Evolutionary conservation across 2,888 invertebrate species (phyloP).

Genomic region (Schrankia costaestrigalis): DNA sequence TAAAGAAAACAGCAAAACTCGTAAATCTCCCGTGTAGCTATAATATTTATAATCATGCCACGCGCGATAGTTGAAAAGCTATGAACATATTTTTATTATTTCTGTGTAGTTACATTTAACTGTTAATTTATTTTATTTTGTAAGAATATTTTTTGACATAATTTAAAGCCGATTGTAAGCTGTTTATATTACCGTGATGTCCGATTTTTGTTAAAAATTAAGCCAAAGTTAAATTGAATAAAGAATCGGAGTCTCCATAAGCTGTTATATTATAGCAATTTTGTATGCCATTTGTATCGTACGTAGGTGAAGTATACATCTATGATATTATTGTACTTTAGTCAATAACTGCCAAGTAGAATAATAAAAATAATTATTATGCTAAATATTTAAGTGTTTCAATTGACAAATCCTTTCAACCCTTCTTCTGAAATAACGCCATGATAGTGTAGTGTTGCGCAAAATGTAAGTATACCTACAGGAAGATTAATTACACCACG

Average conservation of each 20-base stretch:
- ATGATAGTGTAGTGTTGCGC: too few species aligned
- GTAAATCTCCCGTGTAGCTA: too few species aligned
- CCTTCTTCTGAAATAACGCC: background rate
- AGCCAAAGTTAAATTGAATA: conserved; percentile 58
- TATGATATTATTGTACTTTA: conserved; percentile 55
- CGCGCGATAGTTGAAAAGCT: too few species aligned
- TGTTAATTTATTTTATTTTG: too few species aligned
- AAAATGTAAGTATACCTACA: too few species aligned
- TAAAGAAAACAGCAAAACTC: too few species aligned
- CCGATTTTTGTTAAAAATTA: conserved; percentile 45
- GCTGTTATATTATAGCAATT: conserved; percentile 51
- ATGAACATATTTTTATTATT: too few species aligned
- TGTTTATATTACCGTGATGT: conserved; percentile 25
- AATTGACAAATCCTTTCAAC: conserved; percentile 24
- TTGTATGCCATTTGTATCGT: conserved; percentile 64
- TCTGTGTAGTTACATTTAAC: too few species aligned
- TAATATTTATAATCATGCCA: too few species aligned
- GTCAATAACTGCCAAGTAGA: conserved; percentile 70
- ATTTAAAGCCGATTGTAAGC: conserved; percentile 13
- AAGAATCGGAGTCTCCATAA: conserved; percentile 40
- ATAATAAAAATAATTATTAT: conserved; percentile 36
- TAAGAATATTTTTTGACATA: too few species aligned
- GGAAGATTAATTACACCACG: too few species aligned
- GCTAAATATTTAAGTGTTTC: conserved; percentile 25
- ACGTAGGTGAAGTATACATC: conserved; percentile 51